Percentiles rank a stretch among this genome's conserved stretches.
phyloP scores from a whole-genome alignment of 2,888 invertebrate species.

The Eupithecia insigniata region DNA sequence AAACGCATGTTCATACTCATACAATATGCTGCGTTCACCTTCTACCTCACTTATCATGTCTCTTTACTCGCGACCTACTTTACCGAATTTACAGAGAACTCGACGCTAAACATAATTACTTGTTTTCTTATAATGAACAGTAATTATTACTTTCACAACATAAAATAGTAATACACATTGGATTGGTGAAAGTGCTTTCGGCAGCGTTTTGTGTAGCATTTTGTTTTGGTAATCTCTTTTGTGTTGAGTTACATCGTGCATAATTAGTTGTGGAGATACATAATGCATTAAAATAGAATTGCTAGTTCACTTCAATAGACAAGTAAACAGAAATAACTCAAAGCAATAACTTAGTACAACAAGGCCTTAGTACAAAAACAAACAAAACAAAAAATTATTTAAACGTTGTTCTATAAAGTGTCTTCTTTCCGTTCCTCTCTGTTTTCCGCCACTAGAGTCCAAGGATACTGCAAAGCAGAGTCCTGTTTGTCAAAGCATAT shows the following conservation, averaged over 20 bases:
- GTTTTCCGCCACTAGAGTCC: background rate
- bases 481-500: too few relatives aligned
- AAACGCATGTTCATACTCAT: background rate
- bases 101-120: constrained; percentile 31
- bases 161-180: constrained; percentile 28
- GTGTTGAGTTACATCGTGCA: constrained; percentile 2
- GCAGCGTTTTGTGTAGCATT: constrained; percentile 2
- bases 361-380: background rate
- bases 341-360: too few relatives aligned
- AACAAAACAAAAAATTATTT: background rate
- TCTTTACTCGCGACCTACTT: constrained; percentile 26
- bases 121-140: constrained; percentile 37
- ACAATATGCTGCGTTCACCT: background rate
- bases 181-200: constrained; percentile 38
- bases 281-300: background rate
- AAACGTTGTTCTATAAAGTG: background rate
- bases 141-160: constrained; percentile 44
- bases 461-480: background rate
- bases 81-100: constrained; percentile 33
- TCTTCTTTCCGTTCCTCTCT: background rate
- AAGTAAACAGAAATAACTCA: background rate
- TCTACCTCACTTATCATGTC: background rate
- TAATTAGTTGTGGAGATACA: background rate
- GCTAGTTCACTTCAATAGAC: background rate
- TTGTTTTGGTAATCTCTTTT: constrained; percentile 22